Evolutionary conservation across 2,797 vertebrate species (phyloP).

Genomic region (Gymnothorax javanicus): DNA sequence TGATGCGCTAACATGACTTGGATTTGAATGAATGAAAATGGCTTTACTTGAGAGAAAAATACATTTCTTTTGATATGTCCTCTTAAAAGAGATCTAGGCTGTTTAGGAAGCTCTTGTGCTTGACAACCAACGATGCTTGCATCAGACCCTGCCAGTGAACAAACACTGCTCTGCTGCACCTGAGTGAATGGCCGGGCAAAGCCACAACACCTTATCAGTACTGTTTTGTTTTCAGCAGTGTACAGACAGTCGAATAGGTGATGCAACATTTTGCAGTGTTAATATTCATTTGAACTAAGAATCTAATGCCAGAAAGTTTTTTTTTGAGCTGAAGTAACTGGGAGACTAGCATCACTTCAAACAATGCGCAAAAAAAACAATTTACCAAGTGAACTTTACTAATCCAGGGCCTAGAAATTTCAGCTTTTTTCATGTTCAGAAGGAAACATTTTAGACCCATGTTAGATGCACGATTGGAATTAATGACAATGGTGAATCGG

Average conservation of each 20-base stretch:
- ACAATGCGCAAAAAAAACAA: neutral
- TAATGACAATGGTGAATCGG: neutral
- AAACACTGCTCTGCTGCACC: neutral
- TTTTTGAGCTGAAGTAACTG: neutral
- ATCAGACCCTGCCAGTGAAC: neutral
- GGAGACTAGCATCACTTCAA: neutral
- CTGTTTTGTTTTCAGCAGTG: neutral
- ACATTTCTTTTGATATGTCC: neutral
- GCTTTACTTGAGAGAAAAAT: neutral
- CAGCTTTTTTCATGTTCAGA: neutral
- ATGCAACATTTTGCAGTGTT: neutral
- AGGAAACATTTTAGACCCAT: neutral
- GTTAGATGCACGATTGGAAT: neutral
- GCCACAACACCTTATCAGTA: neutral
- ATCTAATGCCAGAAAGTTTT: neutral
- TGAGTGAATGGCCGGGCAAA: neutral
- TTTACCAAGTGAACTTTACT: too few relatives aligned
- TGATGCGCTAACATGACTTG: neutral
- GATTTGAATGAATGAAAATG: neutral
- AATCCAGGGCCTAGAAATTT: neutral
- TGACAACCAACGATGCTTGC: neutral
- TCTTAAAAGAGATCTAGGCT: neutral
- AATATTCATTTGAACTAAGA: neutral
- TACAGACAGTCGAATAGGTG: neutral
- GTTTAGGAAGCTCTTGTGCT: neutral